Evolutionary conservation across 1,140 invertebrate genomes (phyloP).

Genomic region (Tetranychus urticae): DNA sequence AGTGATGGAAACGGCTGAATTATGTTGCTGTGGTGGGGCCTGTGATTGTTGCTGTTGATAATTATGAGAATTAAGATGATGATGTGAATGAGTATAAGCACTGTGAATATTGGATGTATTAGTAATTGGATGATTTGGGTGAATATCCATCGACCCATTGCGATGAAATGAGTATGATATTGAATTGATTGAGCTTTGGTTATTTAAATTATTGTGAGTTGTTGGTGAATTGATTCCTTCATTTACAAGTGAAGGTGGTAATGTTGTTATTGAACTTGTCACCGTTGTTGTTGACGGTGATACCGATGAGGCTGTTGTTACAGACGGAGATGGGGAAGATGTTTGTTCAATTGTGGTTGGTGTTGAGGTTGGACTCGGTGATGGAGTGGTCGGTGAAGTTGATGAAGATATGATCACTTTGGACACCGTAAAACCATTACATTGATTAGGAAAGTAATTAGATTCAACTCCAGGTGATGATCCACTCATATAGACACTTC

Average conservation of each 20-base stretch:
- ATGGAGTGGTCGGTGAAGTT: neutral
- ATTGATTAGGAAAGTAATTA: neutral
- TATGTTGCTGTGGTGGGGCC: too few relatives aligned
- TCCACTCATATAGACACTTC: too few relatives aligned
- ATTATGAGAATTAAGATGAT: neutral
- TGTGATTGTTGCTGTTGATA: neutral
- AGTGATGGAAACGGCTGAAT: too few relatives aligned
- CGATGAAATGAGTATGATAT: slow-evolving; percentile 1
- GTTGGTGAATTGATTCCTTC: too few relatives aligned
- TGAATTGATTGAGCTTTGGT: neutral
- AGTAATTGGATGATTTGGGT: neutral
- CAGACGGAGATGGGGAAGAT: neutral
- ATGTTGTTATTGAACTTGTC: neutral
- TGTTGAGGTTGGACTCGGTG: neutral
- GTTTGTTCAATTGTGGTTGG: neutral
- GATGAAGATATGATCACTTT: neutral
- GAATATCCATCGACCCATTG: neutral
- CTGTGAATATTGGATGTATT: too few relatives aligned
- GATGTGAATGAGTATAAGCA: neutral
- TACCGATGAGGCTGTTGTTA: neutral
- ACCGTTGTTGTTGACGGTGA: neutral
- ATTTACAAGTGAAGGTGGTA: neutral
- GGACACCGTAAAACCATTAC: neutral
- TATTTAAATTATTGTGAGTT: too few relatives aligned
- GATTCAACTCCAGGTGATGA: too few relatives aligned